Conservation (phyloP, 2,797 vertebrate species). For the Acanthis flammea region DNA sequence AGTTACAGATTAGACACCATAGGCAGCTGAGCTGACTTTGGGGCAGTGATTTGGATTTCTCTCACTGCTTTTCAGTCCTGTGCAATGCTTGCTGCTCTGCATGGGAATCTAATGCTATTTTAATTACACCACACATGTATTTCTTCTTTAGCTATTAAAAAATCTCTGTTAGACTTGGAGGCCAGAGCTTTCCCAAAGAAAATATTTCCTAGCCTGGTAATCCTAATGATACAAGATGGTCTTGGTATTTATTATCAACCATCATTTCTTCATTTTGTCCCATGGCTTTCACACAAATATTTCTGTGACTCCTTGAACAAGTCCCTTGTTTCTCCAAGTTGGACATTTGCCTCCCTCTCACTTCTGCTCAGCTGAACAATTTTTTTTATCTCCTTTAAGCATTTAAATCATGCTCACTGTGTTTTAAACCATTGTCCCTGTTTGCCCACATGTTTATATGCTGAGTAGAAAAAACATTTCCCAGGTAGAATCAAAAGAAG, state of each 20-base stretch:
- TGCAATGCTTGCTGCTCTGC: not conserved
- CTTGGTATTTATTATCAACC: not conserved
- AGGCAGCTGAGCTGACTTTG: not conserved
- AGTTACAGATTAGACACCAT: rapidly evolving
- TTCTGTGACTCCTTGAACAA: not conserved
- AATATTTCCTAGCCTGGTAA: not conserved
- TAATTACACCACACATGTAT: not conserved
- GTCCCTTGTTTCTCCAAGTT: not conserved
- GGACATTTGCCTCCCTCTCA: not conserved
- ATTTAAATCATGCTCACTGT: not conserved
- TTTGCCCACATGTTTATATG: not conserved
- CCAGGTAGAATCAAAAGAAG: not conserved
- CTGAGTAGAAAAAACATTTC: not conserved
- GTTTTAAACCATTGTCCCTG: not conserved
- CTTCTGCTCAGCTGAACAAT: not conserved
- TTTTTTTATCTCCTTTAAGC: not conserved
- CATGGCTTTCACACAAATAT: slow-evolving; percentile 1
- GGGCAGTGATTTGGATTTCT: not conserved
- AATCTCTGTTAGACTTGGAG: not conserved
- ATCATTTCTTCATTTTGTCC: slow-evolving; percentile 5
- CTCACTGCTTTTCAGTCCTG: not conserved
- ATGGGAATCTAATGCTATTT: not conserved
- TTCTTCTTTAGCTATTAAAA: not conserved
- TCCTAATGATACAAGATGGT: not conserved
- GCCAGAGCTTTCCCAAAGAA: not conserved